Evolutionary conservation across 2,888 invertebrate species (phyloP), one percentile per base, ranked within the genome.

Genomic region (Himalopsyche anomala): DNA sequence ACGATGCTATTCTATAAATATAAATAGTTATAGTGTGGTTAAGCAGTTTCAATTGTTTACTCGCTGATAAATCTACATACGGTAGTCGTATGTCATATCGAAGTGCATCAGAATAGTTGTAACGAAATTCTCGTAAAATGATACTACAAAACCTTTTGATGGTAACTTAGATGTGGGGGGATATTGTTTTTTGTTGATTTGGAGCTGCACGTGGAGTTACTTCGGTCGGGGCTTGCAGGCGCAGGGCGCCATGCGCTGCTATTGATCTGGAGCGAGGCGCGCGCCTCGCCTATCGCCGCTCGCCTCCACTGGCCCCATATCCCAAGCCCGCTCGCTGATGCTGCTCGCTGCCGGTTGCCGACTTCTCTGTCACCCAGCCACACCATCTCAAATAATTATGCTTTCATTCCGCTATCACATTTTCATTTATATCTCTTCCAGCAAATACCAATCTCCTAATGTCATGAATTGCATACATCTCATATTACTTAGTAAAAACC

Each of bases 181-280:
- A 36, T 74, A 74, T 74, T 74, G 74, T 74, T 74, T 74, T 74
- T 74, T 74, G 74, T 74, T 74, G 74, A 74, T 74, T 74, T 36
- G 74, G 74, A 74, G 74, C 74, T 74, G 74, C 74, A 74, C 38
- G 74, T 74, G 74, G 74, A 74, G 74, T 74, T 74, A 74, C 36
- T 62, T 62, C 15, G 62, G 62, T 74, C 74, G 74, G 74, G 74
- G 74, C 12, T 36, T 74, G 74, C 74, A 74, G 74, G 74, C 74
- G 74, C 74, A 74, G 85, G 81, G 85, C 45, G 82, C 69, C 51
- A 82, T 51, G 69, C 62, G 85, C 81, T 42, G 85, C 85, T 85
- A 83, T 83, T 82, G 85, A 85, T 85, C 82, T 81, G 74, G 69
- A 54, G 82, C 74, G 85, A 79, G 85, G 85, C 85, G 85, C 85